phyloP scores from a whole-genome alignment of 1,140 invertebrate genomes.

The Lerema accius region DNA sequence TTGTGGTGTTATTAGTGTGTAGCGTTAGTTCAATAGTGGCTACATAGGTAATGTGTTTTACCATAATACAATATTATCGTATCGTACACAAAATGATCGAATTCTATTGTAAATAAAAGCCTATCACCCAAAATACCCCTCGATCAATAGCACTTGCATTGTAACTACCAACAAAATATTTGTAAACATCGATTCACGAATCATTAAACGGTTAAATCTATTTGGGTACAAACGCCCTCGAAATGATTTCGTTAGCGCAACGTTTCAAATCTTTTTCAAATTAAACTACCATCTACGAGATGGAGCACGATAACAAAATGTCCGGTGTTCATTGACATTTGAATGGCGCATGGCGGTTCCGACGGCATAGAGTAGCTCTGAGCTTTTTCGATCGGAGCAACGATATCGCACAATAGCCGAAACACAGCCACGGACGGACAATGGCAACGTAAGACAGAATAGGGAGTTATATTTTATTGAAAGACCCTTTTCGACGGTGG shows the following conservation, averaged over 20 bases:
- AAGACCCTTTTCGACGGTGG: slow-evolving; percentile 71
- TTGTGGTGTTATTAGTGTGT: no score
- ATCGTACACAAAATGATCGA: no score
- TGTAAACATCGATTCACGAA: slow-evolving; percentile 55
- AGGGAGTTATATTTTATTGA: slow-evolving; percentile 78
- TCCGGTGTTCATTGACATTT: slow-evolving; percentile 62
- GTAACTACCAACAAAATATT: slow-evolving; percentile 17
- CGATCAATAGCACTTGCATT: no score
- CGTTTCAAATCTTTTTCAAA: slow-evolving; percentile 54
- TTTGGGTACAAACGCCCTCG: slow-evolving; percentile 37
- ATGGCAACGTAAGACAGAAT: slow-evolving; percentile 67
- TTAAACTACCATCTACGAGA: slow-evolving; percentile 65
- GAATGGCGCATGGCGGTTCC: slow-evolving; percentile 56
- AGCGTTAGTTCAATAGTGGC: no score
- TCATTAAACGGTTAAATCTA: slow-evolving; percentile 54
- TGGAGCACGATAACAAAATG: slow-evolving; percentile 68
- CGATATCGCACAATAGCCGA: slow-evolving; percentile 66
- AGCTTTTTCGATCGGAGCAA: slow-evolving; percentile 57
- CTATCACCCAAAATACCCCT: no score
- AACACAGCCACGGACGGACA: slow-evolving; percentile 60
- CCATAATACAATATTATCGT: no score
- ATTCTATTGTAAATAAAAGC: no score
- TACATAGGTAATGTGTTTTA: no score
- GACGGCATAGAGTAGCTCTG: slow-evolving; percentile 48
- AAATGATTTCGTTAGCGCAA: slow-evolving; percentile 45